Base-by-base conservation (phyloP, 2,888 invertebrate species). In the Polymixis flavicincta region DNA sequence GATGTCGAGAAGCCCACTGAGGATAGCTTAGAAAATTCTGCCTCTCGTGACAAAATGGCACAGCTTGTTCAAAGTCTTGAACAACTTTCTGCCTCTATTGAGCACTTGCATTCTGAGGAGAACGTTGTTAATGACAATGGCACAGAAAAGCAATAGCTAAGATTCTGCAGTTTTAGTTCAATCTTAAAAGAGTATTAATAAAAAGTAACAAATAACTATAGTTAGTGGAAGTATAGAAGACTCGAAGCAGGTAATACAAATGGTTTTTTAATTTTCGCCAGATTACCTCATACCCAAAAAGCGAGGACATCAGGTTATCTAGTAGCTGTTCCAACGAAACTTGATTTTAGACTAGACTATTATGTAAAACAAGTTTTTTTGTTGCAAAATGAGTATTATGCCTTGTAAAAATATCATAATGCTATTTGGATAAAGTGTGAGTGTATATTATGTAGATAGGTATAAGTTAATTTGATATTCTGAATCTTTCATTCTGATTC, bases 61-160 rank as follows among this genome's bases (percentile, higher is more conserved):
- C 98, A 98, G 88, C 95, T 98, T 76, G 98, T 98, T 89, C 98
- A 98, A 90, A 97, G 98, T 85, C 97, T 98, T 76, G 98, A 98
- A 91, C 98, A 98, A 89, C 95, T 98, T 22, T 98, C 98, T 86
- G 97, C 98, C 66, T 98, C 98, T 69, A 98, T 98, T 90, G 98
- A 98, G 92, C 98, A 98, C 90, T 95, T 99, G 82, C 98, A 98
- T 94, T 95, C 95, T 32, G 94, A 95, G 88, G 91, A 88, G 77
- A 90, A 85, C 84, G 89, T 85, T 83, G 74, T 78, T 54, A 89
- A 80, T 82, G 85, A 83, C 52, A 89, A 71, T 85, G 55, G 19
- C 9, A 70, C 64, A 74, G 82, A 86, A 63, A 81, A 82, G 11
- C 65, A 83, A 64, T 69, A 74, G 63, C 54, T 2, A 54, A 55